phyloP scores from a whole-genome alignment of 2,888 invertebrate species.

The Noctua janthina region DNA sequence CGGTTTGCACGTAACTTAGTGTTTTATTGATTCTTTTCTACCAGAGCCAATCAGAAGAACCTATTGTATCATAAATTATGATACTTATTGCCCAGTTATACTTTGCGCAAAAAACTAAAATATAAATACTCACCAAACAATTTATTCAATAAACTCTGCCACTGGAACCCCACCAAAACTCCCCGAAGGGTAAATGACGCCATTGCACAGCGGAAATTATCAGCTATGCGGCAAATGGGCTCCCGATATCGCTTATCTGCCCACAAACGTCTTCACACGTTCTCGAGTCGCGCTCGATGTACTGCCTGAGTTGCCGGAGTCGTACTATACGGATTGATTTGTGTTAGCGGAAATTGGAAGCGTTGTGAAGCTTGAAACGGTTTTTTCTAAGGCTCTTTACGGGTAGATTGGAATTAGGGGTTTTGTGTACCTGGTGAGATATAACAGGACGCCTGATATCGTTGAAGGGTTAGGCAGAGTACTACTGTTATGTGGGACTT shows the following conservation, averaged over 20 bases:
- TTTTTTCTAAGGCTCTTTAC: slow-evolving; percentile 19
- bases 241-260: slow-evolving; percentile 83
- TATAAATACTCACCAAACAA: background rate
- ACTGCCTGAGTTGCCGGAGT: slow-evolving; percentile 20
- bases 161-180: slow-evolving; percentile 71
- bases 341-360: slow-evolving; percentile 57
- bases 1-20: no score
- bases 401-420: slow-evolving; percentile 21
- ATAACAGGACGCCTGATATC: background rate
- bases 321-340: slow-evolving; percentile 54
- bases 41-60: background rate
- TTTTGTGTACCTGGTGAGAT: background rate
- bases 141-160: background rate
- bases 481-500: background rate
- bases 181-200: slow-evolving; percentile 82
- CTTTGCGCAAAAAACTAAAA: background rate
- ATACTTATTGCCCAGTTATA: no score
- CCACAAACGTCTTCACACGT: slow-evolving; percentile 73
- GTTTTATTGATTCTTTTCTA: background rate
- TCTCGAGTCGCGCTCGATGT: slow-evolving; percentile 48
- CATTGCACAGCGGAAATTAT: slow-evolving; percentile 85
- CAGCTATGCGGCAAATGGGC: slow-evolving; percentile 83
- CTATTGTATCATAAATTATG: no score
- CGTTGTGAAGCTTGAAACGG: slow-evolving; percentile 27
- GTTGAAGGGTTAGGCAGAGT: background rate